Evolutionary conservation across 2,888 invertebrate genomes (phyloP).

Genomic region (Hofmannophila pseudospretella): DNA sequence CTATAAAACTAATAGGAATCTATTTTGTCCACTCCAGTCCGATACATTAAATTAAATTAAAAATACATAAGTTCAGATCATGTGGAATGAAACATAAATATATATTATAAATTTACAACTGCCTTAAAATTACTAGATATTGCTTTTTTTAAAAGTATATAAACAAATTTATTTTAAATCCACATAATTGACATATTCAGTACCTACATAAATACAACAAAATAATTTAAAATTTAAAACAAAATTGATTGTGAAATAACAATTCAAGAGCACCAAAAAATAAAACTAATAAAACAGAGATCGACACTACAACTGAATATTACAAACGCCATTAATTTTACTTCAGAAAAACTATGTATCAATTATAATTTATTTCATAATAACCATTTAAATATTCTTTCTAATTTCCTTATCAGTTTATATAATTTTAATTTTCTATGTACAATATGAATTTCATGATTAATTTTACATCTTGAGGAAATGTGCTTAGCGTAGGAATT

Average conservation of each 20-base stretch:
- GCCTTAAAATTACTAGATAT: slow-evolving; percentile 12
- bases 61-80: slow-evolving; percentile 23
- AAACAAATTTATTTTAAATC: too few relatives aligned
- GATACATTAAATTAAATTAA: slow-evolving; percentile 15
- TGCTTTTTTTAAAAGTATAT: background rate
- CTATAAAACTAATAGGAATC: slow-evolving; percentile 44
- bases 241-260: slow-evolving; percentile 14
- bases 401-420: slow-evolving; percentile 2
- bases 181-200: background rate
- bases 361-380: background rate
- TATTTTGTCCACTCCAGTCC: slow-evolving; percentile 22
- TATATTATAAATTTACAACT: slow-evolving; percentile 15
- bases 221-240: slow-evolving; percentile 19
- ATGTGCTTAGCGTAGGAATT: too few relatives aligned
- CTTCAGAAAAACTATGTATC: background rate
- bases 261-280: slow-evolving; percentile 22
- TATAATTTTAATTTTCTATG: slow-evolving; percentile 6
- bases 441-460: too few relatives aligned
- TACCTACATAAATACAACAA: slow-evolving; percentile 11
- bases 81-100: slow-evolving; percentile 26
- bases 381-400: background rate
- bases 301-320: slow-evolving; percentile 17
- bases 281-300: slow-evolving; percentile 21
- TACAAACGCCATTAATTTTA: background rate
- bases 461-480: too few relatives aligned